Percentiles rank a stretch among this genome's conserved stretches.
These are phyloP conservation scores for Phoxinus phoxinus DNA, from an alignment of 2,113 vertebrate genomes.

Conservation along the genomic window DNA sequence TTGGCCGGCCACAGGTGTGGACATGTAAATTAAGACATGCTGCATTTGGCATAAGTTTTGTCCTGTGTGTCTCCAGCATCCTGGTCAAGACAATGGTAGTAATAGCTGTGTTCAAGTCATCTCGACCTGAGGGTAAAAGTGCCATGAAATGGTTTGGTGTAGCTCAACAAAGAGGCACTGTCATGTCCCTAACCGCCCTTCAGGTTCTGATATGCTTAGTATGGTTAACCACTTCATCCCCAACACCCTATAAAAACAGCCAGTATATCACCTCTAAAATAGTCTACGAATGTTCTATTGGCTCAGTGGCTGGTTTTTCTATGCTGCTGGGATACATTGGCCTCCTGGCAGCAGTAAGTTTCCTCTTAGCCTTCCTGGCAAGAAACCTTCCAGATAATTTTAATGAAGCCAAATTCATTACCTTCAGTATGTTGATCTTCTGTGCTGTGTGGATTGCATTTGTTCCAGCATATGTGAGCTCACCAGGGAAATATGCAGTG, in stretches of 20 bases:
- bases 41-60: conserved; percentile 40
- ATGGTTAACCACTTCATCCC: conserved; percentile 47
- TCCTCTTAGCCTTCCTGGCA: conserved; percentile 20
- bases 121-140: conserved; percentile 43
- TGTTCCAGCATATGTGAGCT: conserved; percentile 74
- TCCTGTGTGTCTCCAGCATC: conserved; percentile 50
- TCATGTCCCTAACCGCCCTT: conserved; percentile 28
- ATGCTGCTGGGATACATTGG: conserved; percentile 26
- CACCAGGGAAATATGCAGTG: conserved; percentile 75
- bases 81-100: conserved; percentile 55
- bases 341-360: conserved; percentile 4
- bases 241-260: conserved; percentile 50
- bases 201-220: conserved; percentile 48
- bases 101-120: conserved; percentile 50
- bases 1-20: conserved; percentile 28
- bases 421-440: conserved; percentile 36
- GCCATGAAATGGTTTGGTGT: conserved; percentile 56
- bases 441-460: conserved; percentile 66
- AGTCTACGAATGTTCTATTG: conserved; percentile 48
- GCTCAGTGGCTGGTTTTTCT: conserved; percentile 23
- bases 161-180: conserved; percentile 49
- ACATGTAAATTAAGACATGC: conserved; percentile 42
- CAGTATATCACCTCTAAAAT: conserved; percentile 47
- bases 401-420: conserved; percentile 41
- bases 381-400: conserved; percentile 39